Conservation (phyloP, 2,113 vertebrate genomes). For the Catharus bicknelli region DNA sequence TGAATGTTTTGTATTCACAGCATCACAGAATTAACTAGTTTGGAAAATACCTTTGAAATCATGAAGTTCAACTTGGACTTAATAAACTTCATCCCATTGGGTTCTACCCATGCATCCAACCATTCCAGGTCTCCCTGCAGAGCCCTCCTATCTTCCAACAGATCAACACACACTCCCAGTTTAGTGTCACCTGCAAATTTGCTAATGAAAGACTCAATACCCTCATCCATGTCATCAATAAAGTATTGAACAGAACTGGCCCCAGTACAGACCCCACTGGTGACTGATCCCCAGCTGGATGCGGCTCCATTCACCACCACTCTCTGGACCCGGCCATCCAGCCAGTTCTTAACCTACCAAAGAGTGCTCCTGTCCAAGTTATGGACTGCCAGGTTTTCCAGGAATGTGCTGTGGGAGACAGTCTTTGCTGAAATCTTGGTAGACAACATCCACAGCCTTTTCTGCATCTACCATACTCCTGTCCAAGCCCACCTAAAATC, state of each 20-base stretch:
- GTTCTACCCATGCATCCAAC: fast-evolving
- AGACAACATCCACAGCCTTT: neutral
- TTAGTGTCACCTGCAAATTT: neutral
- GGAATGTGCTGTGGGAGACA: neutral
- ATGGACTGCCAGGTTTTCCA: neutral
- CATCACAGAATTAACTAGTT: neutral
- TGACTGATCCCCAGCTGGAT: neutral
- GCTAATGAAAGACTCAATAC: fast-evolving
- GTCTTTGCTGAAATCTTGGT: neutral
- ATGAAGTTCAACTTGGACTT: neutral
- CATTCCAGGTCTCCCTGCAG: neutral
- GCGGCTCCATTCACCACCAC: fast-evolving
- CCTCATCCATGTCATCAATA: fast-evolving
- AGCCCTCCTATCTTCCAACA: neutral
- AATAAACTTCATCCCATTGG: neutral
- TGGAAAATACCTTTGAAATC: neutral
- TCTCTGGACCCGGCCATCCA: fast-evolving
- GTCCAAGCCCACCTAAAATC: neutral
- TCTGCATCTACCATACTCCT: neutral
- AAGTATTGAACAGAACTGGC: neutral
- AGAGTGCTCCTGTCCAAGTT: neutral
- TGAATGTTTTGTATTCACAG: neutral
- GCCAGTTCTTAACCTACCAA: neutral
- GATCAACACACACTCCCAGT: fast-evolving
- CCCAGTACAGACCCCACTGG: neutral